phyloP scores from a whole-genome alignment of 1,140 invertebrate species.

The Panagrolaimus sp. region DNA sequence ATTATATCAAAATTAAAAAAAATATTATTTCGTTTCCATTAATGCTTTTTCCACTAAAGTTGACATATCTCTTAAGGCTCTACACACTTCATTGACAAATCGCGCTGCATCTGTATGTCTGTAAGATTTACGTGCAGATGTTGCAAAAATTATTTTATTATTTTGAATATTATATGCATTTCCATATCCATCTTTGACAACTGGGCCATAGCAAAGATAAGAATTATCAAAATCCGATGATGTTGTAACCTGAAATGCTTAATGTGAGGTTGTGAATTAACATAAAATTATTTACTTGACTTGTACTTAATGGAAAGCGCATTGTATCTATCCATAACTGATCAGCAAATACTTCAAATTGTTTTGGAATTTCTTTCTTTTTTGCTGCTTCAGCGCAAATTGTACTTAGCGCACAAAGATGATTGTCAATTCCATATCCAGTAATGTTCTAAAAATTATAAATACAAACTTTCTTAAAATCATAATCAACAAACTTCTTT shows the following conservation, averaged over 20 bases:
- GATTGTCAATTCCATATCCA: slow-evolving; percentile 91
- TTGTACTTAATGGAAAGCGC: slow-evolving; percentile 82
- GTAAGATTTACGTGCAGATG: slow-evolving; percentile 56
- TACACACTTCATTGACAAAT: neutral
- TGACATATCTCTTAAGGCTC: slow-evolving; percentile 2
- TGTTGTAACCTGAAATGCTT: slow-evolving; percentile 47
- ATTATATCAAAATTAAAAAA: neutral
- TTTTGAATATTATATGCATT: slow-evolving; percentile 87
- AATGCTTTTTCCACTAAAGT: slow-evolving; percentile 6
- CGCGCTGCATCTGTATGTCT: neutral
- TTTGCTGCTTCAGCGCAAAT: slow-evolving; percentile 64
- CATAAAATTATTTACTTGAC: slow-evolving; percentile 71
- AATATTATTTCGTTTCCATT: neutral
- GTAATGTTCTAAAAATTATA: slow-evolving; percentile 73
- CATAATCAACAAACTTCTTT: slow-evolving; percentile 63
- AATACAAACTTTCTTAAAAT: neutral
- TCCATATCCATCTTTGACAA: slow-evolving; percentile 93
- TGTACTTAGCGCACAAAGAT: slow-evolving; percentile 81
- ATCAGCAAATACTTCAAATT: slow-evolving; percentile 78
- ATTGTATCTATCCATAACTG: slow-evolving; percentile 70
- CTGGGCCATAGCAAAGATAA: slow-evolving; percentile 94
- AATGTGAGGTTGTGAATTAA: slow-evolving; percentile 65
- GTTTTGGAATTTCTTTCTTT: slow-evolving; percentile 66
- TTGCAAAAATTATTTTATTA: slow-evolving; percentile 78
- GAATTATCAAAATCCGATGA: slow-evolving; percentile 38